Percentiles rank a stretch among this genome's conserved stretches.
These are phyloP conservation scores for Cyphomyrus discorhynchus DNA, from an alignment of 2,113 vertebrate genomes.

Conservation along the genomic window DNA sequence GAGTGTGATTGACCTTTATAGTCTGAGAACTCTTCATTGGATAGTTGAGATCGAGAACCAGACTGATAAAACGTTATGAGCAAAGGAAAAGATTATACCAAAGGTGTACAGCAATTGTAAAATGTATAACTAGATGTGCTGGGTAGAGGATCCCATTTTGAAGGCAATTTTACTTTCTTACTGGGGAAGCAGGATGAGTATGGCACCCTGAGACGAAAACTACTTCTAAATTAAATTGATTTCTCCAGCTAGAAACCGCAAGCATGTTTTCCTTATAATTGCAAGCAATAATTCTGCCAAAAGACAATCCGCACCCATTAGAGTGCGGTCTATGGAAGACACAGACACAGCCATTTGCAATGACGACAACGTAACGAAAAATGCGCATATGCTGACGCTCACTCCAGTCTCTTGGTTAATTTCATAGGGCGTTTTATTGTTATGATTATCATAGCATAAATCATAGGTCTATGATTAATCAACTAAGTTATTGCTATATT, in stretches of 20 bases:
- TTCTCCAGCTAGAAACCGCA: background rate
- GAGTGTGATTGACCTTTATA: background rate
- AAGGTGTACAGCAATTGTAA: background rate
- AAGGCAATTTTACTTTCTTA: background rate
- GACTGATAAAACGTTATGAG: background rate
- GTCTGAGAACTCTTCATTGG: background rate
- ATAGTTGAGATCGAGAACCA: background rate
- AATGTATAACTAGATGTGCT: background rate
- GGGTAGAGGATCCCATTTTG: background rate
- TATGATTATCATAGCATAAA: background rate
- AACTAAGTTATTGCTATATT: background rate
- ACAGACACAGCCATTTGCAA: background rate
- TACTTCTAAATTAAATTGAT: background rate
- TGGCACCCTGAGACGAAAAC: background rate
- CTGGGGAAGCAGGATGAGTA: background rate
- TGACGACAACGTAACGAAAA: background rate
- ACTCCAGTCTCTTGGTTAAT: background rate
- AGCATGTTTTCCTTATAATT: background rate
- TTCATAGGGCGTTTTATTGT: background rate
- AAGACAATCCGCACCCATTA: constrained; percentile 14
- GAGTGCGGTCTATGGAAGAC: constrained; percentile 2
- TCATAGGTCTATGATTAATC: background rate
- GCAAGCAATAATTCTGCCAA: background rate
- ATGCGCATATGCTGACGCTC: background rate
- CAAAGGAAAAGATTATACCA: background rate